Evolutionary conservation across 2,888 invertebrate species (phyloP), one percentile per base, ranked within the genome.

Genomic region (Drosophila dives): DNA sequence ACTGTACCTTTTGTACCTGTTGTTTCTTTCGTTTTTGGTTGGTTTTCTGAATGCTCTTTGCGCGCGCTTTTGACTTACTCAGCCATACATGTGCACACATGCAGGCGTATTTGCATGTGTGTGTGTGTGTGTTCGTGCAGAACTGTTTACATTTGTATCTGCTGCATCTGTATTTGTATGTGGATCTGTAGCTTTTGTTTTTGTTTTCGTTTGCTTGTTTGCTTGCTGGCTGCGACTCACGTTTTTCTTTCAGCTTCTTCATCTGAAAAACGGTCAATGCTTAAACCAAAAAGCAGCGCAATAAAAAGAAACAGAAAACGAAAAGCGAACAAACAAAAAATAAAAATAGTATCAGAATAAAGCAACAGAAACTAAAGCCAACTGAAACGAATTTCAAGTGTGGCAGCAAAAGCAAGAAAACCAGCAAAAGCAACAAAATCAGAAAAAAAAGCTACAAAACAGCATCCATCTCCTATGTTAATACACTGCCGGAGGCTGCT

Each of bases 1-100:
- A 85, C 85, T 85, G 85, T 85, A 85, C 85, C 85, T 81, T 87
- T 85, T 83, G 81, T 85, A 86, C 88, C 88, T 85, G 85, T 85
- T 87, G 86, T 86, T 62, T 55, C 77, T 74, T 66, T 64, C 50
- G 61, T 55, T 50, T 55, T 62, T 75, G 66, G 67, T 70, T 86
- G 77, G 76, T 76, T 83, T 86, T 84, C 83, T 81, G 60, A 77
- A 83, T 83, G 81, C 88, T 80, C 83, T 81, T 83, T 77, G 68
- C 88, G 86, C 85, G 85, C 85, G 88, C 85, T 88, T 88, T 88
- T 83, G 62, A 64, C 61, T 59, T 51, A 75, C 65, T 64, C 51
- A 58, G n/a, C 54, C 33, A 48, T 51, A 58, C 7, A 55, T 2
- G 15, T 45, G 23, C 40, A 48, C 51, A 54, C 36, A 59, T 15